A percentile compares a stretch with the other conserved stretches of the same genome.
Evolutionary conservation across 2,797 vertebrate genomes (phyloP).

Genomic region (Cyprinella venusta): DNA sequence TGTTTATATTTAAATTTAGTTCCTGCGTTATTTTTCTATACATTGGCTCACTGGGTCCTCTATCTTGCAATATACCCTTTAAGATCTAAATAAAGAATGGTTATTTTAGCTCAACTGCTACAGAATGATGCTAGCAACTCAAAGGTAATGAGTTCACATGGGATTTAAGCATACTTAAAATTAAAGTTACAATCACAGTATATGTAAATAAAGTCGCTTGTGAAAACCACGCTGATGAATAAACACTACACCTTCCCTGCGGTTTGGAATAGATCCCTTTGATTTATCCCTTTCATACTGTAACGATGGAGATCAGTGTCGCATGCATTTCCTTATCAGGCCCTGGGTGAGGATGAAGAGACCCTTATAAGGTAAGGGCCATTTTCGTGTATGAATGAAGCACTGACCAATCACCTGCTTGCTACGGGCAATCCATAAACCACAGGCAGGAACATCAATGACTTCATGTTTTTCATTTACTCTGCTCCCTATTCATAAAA

Average conservation of each 20-base stretch:
- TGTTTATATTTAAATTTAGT: no score
- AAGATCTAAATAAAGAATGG: neutral
- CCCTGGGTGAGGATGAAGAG: constrained; percentile 63
- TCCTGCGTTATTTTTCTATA: no score
- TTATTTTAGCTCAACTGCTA: neutral
- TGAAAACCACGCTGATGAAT: neutral
- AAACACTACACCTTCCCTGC: constrained; percentile 16
- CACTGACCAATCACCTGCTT: constrained; percentile 29
- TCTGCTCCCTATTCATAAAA: constrained; percentile 67
- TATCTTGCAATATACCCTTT: neutral
- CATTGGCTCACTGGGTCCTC: no score
- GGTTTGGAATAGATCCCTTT: constrained; percentile 64
- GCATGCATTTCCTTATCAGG: constrained; percentile 49
- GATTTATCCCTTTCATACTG: constrained; percentile 28
- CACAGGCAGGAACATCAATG: constrained; percentile 72
- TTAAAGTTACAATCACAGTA: constrained; percentile 3
- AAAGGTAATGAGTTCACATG: neutral
- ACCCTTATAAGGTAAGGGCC: constrained; percentile 69
- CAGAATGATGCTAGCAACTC: neutral
- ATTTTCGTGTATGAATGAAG: constrained; percentile 31
- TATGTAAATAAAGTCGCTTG: constrained; percentile 1
- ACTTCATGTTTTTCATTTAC: constrained; percentile 78
- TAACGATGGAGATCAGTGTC: constrained; percentile 21
- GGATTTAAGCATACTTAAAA: neutral
- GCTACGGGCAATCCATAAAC: constrained; percentile 47